A percentile compares a stretch with the other conserved stretches of the same genome.
Conservation (phyloP, 2,113 vertebrate genomes). For the Aphelocoma coerulescens region DNA sequence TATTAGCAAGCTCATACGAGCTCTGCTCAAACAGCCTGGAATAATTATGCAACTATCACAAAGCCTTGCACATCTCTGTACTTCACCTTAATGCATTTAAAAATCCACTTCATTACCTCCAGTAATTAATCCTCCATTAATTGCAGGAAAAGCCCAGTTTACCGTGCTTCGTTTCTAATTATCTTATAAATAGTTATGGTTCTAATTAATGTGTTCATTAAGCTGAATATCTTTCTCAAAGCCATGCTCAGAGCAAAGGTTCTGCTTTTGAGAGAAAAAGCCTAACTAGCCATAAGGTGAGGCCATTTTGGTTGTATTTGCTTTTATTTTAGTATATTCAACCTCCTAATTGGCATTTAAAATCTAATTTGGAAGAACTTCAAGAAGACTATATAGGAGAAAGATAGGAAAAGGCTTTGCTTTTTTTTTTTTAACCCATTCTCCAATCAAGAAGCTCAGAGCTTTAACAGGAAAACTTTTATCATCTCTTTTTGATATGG, state of each 20-base stretch:
- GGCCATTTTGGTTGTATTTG: slow-evolving; percentile 95
- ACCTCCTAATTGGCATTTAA: slow-evolving; percentile 99
- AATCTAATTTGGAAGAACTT: slow-evolving; percentile 99
- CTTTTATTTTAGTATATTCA: slow-evolving; percentile 99
- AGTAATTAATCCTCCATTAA: slow-evolving; percentile 99
- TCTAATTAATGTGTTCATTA: slow-evolving; percentile 99
- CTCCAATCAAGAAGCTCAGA: slow-evolving; percentile 76
- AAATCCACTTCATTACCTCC: slow-evolving; percentile 99
- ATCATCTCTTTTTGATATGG: slow-evolving; percentile 68
- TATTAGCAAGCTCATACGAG: slow-evolving; percentile 91
- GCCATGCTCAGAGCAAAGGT: slow-evolving; percentile 98
- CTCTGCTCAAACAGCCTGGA: slow-evolving; percentile 93
- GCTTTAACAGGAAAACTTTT: slow-evolving; percentile 74
- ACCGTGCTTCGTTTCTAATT: slow-evolving; percentile 99
- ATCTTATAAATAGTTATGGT: slow-evolving; percentile 99
- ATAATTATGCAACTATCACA: slow-evolving; percentile 99
- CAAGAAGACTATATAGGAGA: slow-evolving; percentile 88
- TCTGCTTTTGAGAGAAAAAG: slow-evolving; percentile 89
- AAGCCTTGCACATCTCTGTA: slow-evolving; percentile 98
- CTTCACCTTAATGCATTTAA: slow-evolving; percentile 99
- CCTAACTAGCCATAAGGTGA: slow-evolving; percentile 99
- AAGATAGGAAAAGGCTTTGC: slow-evolving; percentile 73
- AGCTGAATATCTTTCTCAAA: slow-evolving; percentile 99
- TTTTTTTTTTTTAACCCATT: slow-evolving; percentile 13
- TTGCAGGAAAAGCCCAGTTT: slow-evolving; percentile 99